These are phyloP conservation scores for Zelleria hepariella DNA, from an alignment of 2,888 invertebrate genomes.

Conservation along the genomic window DNA sequence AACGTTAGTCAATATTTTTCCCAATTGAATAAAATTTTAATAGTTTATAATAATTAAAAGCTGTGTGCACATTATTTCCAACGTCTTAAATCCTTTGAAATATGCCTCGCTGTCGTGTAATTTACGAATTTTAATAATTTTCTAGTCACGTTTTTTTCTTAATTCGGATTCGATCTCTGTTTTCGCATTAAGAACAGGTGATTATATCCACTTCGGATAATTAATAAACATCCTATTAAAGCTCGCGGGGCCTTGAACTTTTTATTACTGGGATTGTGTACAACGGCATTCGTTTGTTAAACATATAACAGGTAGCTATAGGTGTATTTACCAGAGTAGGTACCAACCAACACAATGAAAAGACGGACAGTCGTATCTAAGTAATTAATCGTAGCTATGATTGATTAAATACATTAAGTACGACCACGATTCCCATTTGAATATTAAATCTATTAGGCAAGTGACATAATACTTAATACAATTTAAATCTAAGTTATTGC, in stretches of 20 bases:
- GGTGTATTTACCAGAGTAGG: constrained; percentile 41
- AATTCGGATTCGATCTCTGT: neutral
- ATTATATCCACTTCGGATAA: constrained; percentile 53
- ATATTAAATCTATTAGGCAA: constrained; percentile 63
- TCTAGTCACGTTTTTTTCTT: constrained; percentile 38
- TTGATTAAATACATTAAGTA: constrained; percentile 69
- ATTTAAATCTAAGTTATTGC: constrained; percentile 64
- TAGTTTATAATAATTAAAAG: neutral
- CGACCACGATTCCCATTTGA: constrained; percentile 66
- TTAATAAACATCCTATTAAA: constrained; percentile 61
- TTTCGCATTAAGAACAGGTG: constrained; percentile 23
- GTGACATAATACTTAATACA: constrained; percentile 66
- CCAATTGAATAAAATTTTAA: neutral
- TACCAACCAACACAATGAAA: constrained; percentile 30
- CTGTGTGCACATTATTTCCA: neutral
- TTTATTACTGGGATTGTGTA: constrained; percentile 52
- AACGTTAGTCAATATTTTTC: neutral
- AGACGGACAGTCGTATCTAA: constrained; percentile 52
- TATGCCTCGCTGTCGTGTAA: neutral
- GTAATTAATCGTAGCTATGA: constrained; percentile 70
- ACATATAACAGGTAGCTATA: constrained; percentile 20
- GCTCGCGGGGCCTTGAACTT: constrained; percentile 55
- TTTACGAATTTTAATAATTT: constrained; percentile 17
- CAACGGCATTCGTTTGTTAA: constrained; percentile 56
- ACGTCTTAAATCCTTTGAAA: neutral